phyloP scores from a whole-genome alignment of 2,888 invertebrate genomes.

The Drosophila phalerata region DNA sequence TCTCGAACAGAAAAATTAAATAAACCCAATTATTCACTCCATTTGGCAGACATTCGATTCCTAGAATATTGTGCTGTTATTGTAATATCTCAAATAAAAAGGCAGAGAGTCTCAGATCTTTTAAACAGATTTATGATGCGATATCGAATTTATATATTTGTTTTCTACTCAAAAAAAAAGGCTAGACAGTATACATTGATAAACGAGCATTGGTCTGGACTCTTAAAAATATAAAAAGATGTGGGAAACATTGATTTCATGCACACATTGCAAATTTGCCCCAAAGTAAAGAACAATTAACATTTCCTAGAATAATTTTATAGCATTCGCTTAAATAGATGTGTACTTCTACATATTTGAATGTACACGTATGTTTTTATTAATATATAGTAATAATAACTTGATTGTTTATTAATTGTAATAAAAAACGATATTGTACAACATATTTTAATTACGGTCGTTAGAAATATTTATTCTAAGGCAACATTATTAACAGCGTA shows the following conservation, averaged over 20 bases:
- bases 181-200: conserved; percentile 13
- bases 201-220: neutral
- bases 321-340: conserved; percentile 4
- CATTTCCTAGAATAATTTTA: conserved; percentile 7
- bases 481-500: neutral
- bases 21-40: neutral
- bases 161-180: neutral
- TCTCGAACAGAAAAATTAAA: neutral
- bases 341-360: neutral
- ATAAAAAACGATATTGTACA: neutral
- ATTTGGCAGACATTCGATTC: conserved; percentile 6
- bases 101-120: neutral
- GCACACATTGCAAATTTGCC: conserved; percentile 9
- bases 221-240: neutral
- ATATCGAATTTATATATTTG: conserved; percentile 14
- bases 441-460: neutral
- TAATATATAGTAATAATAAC: neutral
- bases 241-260: conserved; percentile 4
- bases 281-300: conserved; percentile 9
- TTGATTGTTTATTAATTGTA: too few relatives aligned
- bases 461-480: neutral
- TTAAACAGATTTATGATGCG: conserved; percentile 9
- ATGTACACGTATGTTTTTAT: neutral
- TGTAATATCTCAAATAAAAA: conserved; percentile 2
- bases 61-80: conserved; percentile 8